Base-by-base conservation (phyloP, 2,888 invertebrate species). In the Idaea straminata region DNA sequence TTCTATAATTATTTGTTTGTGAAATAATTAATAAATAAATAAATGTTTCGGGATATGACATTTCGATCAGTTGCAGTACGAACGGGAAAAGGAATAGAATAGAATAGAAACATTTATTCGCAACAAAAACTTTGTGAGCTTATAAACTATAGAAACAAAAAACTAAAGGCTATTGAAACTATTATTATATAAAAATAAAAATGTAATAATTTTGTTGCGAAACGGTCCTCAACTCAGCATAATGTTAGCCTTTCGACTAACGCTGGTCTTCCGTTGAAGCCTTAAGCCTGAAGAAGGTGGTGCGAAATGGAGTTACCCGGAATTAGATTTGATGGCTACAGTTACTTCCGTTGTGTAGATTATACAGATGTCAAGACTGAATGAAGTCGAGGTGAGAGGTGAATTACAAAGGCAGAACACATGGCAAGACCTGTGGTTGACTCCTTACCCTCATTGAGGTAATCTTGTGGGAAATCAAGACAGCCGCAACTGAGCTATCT, bases 401-500 rank as follows among this genome's bases (percentile, higher is more conserved):
- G 79, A 84, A 84, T 84, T 83, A 83, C 79, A 81, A 82, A 74
- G 74, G 79, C 67, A 77, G 79, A 78, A 81, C 58, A 80, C 75
- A 79, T 69, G 64, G 74, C 76, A 69, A 74, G 71, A 77, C 74
- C 73, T 73, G 81, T 77, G 78, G 83, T 85, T 86, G 83, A 84
- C 86, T 86, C 81, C 81, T 81, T 82, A 82, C 84, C 83, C 83
- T 85, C 84, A 83, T 85, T 83, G 84, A 80, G 82, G 84, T 84
- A 86, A 88, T 87, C 89, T 89, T 84, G 84, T 80, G 89, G 89
- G 89, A 89, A 89, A 88, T 89, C 88, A 88, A 83, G 82, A 77
- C 79, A 76, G 70, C 83, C 81, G 77, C 83, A 80, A 82, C 83
- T 77, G 81, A 83, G 83, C 86, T 83, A 86, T 88, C 86, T 85